Evolutionary conservation across 2,888 invertebrate genomes (phyloP).

Genomic region (Clusia tigrina): DNA sequence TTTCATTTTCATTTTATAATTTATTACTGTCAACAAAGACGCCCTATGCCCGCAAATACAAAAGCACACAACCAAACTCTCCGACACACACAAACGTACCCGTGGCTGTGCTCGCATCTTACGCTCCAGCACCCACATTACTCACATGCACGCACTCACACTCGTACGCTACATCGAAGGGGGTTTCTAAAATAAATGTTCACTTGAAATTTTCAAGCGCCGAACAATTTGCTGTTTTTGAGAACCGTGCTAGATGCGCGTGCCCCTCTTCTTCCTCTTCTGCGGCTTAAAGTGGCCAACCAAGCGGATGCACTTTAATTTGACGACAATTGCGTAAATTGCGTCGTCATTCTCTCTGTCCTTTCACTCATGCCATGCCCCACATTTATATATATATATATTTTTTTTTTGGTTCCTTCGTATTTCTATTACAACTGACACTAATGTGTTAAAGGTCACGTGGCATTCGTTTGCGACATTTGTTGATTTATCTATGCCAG

Average conservation of each 20-base stretch:
- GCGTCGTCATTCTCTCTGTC: conserved; percentile 50
- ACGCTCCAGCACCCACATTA: conserved; percentile 39
- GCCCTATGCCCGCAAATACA: conserved; percentile 37
- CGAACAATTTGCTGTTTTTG: conserved; percentile 52
- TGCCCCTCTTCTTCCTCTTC: conserved; percentile 27
- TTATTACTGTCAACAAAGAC: conserved; percentile 61
- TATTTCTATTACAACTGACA: conserved; percentile 50
- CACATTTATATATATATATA: no score
- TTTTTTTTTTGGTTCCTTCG: conserved; percentile 19
- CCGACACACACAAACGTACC: conserved; percentile 16
- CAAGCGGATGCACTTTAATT: conserved; percentile 63
- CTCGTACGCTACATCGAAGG: conserved; percentile 13
- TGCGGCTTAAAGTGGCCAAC: conserved; percentile 58
- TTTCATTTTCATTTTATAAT: conserved; percentile 62
- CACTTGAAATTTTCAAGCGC: conserved; percentile 21
- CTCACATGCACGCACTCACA: conserved; percentile 32
- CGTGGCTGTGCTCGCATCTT: conserved; percentile 20
- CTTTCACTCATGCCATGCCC: conserved; percentile 40
- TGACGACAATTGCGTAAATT: conserved; percentile 57
- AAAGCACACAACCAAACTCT: conserved; percentile 16
- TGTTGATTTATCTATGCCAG: conserved; percentile 44
- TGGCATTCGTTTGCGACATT: conserved; percentile 54
- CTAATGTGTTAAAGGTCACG: conserved; percentile 63
- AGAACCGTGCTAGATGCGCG: conserved; percentile 58
- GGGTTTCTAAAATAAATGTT: conserved; percentile 26